Evolutionary conservation across 1,140 invertebrate species (phyloP).

Genomic region (Cardiocondyla obscurior): DNA sequence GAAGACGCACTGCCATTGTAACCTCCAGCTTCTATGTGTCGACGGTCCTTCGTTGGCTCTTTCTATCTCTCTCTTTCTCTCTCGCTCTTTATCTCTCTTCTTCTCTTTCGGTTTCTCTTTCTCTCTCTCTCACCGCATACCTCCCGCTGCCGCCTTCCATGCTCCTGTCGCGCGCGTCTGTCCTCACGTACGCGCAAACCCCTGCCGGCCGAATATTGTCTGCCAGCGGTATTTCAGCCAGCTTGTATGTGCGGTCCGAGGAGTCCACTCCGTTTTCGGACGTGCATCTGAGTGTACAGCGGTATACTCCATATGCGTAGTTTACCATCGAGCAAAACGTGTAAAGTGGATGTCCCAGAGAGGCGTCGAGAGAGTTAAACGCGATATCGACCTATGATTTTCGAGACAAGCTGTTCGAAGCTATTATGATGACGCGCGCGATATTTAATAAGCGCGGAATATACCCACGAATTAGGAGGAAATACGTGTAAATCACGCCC

Average conservation of each 20-base stretch:
- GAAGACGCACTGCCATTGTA: constrained; percentile 78
- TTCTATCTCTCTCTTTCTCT: background rate
- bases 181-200: constrained; percentile 9
- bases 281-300: background rate
- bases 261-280: constrained; percentile 29
- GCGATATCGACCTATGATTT: constrained; percentile 1
- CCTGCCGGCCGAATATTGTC: constrained; percentile 47
- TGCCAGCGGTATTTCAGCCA: constrained; percentile 52
- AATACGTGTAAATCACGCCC: constrained; percentile 23
- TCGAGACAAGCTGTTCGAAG: background rate
- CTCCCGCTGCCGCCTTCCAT: constrained; percentile 38
- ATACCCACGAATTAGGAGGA: background rate
- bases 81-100: background rate
- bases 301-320: background rate
- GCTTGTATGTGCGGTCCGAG: constrained; percentile 5
- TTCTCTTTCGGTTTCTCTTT: too few species aligned
- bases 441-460: constrained; percentile 19
- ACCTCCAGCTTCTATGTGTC: constrained; percentile 66
- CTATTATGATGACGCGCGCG: constrained; percentile 12
- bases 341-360: background rate
- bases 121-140: background rate
- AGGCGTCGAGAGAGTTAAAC: background rate
- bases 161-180: constrained; percentile 16
- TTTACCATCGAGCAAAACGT: background rate
- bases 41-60: constrained; percentile 49